These are phyloP conservation scores for Andrena chrysosceles DNA, from an alignment of 2,888 invertebrate species.

Conservation along the genomic window DNA sequence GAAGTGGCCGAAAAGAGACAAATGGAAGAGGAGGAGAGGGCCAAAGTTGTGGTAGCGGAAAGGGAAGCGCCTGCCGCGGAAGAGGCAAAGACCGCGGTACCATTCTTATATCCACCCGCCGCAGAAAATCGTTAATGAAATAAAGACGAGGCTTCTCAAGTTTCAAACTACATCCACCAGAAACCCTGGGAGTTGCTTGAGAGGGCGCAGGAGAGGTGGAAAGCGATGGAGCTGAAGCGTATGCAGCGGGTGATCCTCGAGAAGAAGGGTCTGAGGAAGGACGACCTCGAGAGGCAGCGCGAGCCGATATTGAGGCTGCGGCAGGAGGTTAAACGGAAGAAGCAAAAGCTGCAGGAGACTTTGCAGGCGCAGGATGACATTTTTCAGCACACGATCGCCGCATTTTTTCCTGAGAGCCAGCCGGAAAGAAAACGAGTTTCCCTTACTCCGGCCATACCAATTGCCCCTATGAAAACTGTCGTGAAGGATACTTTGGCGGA, in stretches of 20 bases:
- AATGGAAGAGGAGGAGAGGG: slow-evolving; percentile 58
- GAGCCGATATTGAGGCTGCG: slow-evolving; percentile 88
- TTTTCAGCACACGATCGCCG: slow-evolving; percentile 89
- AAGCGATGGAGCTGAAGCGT: slow-evolving; percentile 88
- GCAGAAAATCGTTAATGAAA: too few relatives aligned
- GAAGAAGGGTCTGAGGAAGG: slow-evolving; percentile 88
- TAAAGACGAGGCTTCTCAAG: too few relatives aligned
- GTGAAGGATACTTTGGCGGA: slow-evolving; percentile 26
- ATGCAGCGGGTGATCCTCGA: slow-evolving; percentile 88
- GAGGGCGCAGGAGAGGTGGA: slow-evolving; percentile 87
- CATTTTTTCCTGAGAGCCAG: slow-evolving; percentile 87
- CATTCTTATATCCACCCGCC: background rate
- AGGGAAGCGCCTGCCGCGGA: background rate
- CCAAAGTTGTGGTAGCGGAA: slow-evolving; percentile 3
- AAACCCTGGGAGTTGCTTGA: slow-evolving; percentile 79
- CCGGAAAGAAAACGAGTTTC: slow-evolving; percentile 77
- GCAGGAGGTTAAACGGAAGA: slow-evolving; percentile 87
- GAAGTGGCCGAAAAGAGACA: slow-evolving; percentile 85
- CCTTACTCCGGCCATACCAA: background rate
- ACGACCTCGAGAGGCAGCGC: slow-evolving; percentile 87
- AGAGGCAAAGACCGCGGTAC: slow-evolving; percentile 6
- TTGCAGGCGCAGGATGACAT: slow-evolving; percentile 87
- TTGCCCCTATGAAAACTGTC: background rate
- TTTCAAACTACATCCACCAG: slow-evolving; percentile 1
- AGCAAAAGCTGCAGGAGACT: slow-evolving; percentile 86